Evolutionary conservation across 2,888 invertebrate species (phyloP).

Genomic region (Drosophila stalkeri): DNA sequence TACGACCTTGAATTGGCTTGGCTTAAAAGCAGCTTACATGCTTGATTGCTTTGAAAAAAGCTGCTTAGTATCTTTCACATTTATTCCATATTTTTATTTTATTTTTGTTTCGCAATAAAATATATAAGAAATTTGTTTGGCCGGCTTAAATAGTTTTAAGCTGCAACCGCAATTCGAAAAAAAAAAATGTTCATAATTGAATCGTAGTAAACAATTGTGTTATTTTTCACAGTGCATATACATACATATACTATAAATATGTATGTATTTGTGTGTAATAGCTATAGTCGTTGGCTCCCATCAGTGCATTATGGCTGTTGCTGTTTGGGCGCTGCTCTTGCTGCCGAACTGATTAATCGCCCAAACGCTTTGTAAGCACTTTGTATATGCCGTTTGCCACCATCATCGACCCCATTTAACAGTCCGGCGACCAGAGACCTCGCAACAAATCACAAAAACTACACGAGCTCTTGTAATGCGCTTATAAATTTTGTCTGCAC

Average conservation of each 20-base stretch:
- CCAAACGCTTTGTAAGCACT: slow-evolving; percentile 81
- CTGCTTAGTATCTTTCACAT: not conserved
- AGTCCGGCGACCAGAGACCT: slow-evolving; percentile 21
- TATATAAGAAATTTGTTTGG: not conserved
- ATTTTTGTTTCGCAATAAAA: not conserved
- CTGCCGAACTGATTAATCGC: slow-evolving; percentile 77
- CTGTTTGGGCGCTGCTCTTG: slow-evolving; percentile 30
- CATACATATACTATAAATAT: not conserved
- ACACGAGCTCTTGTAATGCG: slow-evolving; percentile 72
- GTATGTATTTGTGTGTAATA: not conserved
- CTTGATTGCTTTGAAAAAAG: not conserved
- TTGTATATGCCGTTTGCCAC: slow-evolving; percentile 46
- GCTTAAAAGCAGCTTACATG: not conserved
- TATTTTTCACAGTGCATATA: not conserved
- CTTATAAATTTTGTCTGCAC: slow-evolving; percentile 78
- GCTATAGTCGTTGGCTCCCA: not conserved
- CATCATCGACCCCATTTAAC: slow-evolving; percentile 37
- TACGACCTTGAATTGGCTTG: not conserved
- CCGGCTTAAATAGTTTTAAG: slow-evolving; percentile 10
- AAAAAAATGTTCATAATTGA: slow-evolving; percentile 1
- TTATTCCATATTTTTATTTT: not conserved
- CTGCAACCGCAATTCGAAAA: slow-evolving; percentile 5
- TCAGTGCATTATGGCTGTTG: slow-evolving; percentile 23
- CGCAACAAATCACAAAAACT: slow-evolving; percentile 72
- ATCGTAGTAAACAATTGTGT: not conserved